Evolutionary conservation across 2,888 invertebrate species (phyloP).

Genomic region (Odontocerum albicorne): DNA sequence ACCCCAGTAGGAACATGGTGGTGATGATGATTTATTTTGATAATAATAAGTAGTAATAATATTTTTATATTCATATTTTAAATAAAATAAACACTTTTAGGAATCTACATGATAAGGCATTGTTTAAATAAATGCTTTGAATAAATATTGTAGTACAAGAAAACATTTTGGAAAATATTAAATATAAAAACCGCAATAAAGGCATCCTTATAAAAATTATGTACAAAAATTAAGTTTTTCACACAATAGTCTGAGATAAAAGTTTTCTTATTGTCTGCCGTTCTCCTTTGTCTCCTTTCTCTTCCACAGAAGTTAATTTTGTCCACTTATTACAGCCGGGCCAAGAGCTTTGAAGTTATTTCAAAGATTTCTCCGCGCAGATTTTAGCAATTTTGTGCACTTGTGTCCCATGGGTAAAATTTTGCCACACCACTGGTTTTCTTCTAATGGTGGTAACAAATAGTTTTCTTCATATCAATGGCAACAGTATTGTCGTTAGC

Average conservation of each 20-base stretch:
- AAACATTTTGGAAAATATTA: no score
- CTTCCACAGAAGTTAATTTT: slow-evolving; percentile 24
- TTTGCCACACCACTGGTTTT: slow-evolving; percentile 11
- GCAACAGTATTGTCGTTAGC: no score
- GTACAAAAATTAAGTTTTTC: slow-evolving; percentile 2
- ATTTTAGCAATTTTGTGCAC: slow-evolving; percentile 23
- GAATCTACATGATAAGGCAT: no score
- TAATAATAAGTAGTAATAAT: no score
- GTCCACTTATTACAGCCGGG: slow-evolving; percentile 14
- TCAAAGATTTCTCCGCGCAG: slow-evolving; percentile 13
- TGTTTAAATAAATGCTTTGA: no score
- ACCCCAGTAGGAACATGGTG: no score
- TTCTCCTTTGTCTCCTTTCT: slow-evolving; percentile 13
- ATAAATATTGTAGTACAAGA: no score
- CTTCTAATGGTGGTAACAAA: slow-evolving; percentile 13
- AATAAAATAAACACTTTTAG: no score
- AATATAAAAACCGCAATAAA: no score
- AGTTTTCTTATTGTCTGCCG: slow-evolving; percentile 20
- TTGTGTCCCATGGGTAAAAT: slow-evolving; percentile 9
- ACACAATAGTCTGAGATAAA: slow-evolving; percentile 12
- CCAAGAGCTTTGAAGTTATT: slow-evolving; percentile 11
- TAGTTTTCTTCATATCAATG: slow-evolving; percentile 15
- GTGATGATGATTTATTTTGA: no score
- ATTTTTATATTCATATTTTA: no score
- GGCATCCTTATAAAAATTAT: no score